These are phyloP conservation scores for Caiman crocodilus DNA, from an alignment of 2,797 vertebrate genomes.

Conservation along the genomic window DNA sequence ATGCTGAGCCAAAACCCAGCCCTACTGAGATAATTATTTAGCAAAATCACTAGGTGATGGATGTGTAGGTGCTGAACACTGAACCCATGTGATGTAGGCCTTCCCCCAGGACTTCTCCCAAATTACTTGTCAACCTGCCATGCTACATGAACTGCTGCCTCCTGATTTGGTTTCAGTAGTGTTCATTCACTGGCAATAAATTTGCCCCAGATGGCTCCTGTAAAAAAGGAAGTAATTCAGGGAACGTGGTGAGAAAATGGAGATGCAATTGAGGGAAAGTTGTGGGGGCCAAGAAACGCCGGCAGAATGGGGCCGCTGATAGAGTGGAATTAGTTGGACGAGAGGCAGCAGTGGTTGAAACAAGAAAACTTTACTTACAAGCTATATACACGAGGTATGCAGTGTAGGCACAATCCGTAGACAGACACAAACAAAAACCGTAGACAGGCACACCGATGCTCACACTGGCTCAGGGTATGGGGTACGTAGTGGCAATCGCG, in stretches of 20 bases:
- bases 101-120: slow-evolving; percentile 32
- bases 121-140: slow-evolving; percentile 39
- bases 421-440: too few species aligned
- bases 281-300: too few species aligned
- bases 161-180: slow-evolving; percentile 1
- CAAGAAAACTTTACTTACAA: too few species aligned
- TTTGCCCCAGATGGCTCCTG: slow-evolving; percentile 3
- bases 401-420: too few species aligned
- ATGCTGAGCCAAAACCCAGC: neutral
- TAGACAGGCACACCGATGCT: too few species aligned
- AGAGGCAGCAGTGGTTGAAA: too few species aligned
- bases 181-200: slow-evolving; percentile 41
- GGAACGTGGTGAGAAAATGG: neutral
- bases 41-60: neutral
- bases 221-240: neutral
- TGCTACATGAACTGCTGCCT: neutral
- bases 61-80: neutral
- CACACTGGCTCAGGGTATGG: too few species aligned
- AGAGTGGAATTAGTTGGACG: too few species aligned
- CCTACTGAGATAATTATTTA: neutral
- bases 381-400: too few species aligned
- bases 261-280: neutral
- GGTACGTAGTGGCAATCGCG: too few species aligned
- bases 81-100: neutral
- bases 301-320: too few species aligned